Base-by-base conservation (phyloP, 2,797 vertebrate genomes). In the Anguilla megastoma region DNA sequence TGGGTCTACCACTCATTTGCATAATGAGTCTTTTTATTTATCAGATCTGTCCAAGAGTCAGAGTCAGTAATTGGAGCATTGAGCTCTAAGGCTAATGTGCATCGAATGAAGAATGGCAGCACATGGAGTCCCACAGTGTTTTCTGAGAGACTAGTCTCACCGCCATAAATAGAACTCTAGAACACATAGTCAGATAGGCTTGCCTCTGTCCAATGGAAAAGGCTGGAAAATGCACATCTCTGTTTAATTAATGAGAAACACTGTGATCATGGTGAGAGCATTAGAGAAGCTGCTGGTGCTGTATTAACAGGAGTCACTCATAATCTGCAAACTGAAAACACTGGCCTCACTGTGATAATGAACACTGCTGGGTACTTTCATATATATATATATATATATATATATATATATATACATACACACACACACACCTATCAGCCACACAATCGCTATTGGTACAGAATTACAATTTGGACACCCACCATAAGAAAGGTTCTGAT, bases 171-270 rank as follows among this genome's bases (percentile, higher is more conserved):
- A 87, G 45, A n/a, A 63, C 69, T 79, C 41, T 88, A 91, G 91
- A 90, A 90, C 48, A 60, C 69, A 88, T 88, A 92, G 84, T 71
- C 88, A 91, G 90, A 89, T 84, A 90, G 92, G 87, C 84, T 90
- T 91, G 91, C 91, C 60, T 9, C 52, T 88, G 87, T 90, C 91
- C 92, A 93, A 90, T 30, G 21, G 56, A 58, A 86, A 54, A 41
- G 50, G 8, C 33, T 30, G 92, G 91, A 93, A 91, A 88, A 79
- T 87, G 85, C 93, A 93, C 92, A 87, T 92, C 93, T 92, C 88
- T 89, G 90, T 93, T 91, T 87, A 92, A 92, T 90, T 88, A 90
- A 89, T 86, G 48, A 87, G 2, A 50, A 87, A 86, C 66, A n/a
- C 60, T 69, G 48, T 10, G 74, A 76, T 14, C 36, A 71, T n/a